Percentiles rank a stretch among this genome's conserved stretches.
Conservation (phyloP, 2,888 invertebrate species). For the Xestia ashworthii region DNA sequence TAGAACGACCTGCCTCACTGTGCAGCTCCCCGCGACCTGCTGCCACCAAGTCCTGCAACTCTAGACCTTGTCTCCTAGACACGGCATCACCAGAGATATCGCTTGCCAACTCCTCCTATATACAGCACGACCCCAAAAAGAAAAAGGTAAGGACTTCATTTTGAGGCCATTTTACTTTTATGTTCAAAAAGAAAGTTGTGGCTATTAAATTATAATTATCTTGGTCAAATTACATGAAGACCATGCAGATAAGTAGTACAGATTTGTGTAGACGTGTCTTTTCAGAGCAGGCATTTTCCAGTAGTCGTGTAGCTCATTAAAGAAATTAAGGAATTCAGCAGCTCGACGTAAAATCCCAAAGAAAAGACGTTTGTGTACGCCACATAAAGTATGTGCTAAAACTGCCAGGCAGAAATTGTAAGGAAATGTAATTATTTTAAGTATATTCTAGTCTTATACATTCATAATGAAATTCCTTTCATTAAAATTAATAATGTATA, state of each 20-base stretch:
- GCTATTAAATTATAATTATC: not conserved
- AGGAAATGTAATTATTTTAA: not conserved
- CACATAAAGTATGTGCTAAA: not conserved
- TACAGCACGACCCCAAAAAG: slow-evolving; percentile 95
- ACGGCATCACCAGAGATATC: slow-evolving; percentile 94
- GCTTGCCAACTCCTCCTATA: slow-evolving; percentile 95
- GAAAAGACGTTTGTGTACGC: not conserved
- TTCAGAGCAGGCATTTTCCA: not conserved
- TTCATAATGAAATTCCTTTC: slow-evolving; percentile 1
- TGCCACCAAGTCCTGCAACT: slow-evolving; percentile 96
- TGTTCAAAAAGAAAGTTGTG: not conserved
- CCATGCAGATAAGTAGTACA: not conserved
- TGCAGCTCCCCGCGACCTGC: slow-evolving; percentile 94
- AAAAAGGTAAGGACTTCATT: slow-evolving; percentile 89
- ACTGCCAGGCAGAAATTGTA: not conserved
- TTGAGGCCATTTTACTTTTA: not conserved
- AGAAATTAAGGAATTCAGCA: not conserved
- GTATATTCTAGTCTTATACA: not conserved
- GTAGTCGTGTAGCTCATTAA: not conserved
- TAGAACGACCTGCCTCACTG: slow-evolving; percentile 94
- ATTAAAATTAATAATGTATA: not conserved
- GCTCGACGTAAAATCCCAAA: not conserved
- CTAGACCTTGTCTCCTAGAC: slow-evolving; percentile 94
- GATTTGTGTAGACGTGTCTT: not conserved
- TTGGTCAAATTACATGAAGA: not conserved